These are phyloP conservation scores for Lasioglossum albipes DNA, from an alignment of 1,140 invertebrate species.

Conservation along the genomic window DNA sequence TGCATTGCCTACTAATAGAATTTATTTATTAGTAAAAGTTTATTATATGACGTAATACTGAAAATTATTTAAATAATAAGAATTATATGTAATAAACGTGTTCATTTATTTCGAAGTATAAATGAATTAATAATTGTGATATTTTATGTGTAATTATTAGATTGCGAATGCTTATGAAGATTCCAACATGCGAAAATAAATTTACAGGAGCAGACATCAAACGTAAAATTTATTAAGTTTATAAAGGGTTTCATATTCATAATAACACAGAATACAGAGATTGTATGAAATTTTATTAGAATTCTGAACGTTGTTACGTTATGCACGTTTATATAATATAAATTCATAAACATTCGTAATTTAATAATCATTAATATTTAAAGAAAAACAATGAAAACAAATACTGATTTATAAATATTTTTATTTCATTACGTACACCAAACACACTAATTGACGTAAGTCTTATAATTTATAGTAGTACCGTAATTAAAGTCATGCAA, in stretches of 20 bases:
- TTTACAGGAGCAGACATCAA: no score
- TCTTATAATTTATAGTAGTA: background rate
- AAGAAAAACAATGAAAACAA: background rate
- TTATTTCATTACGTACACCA: conserved; percentile 6
- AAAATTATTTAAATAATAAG: background rate
- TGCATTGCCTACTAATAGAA: conserved; percentile 14
- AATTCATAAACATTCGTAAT: no score
- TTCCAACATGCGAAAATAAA: no score
- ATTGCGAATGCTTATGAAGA: no score
- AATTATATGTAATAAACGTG: background rate
- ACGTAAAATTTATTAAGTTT: no score
- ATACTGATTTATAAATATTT: background rate
- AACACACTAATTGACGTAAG: background rate
- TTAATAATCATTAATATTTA: background rate
- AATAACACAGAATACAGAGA: no score
- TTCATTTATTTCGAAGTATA: background rate
- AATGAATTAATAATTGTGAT: conserved; percentile 9
- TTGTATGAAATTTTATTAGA: no score
- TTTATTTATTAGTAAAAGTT: conserved; percentile 8
- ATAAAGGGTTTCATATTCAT: no score
- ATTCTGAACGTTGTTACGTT: no score
- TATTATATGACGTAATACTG: conserved; percentile 1
- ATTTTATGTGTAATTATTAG: conserved; percentile 5
- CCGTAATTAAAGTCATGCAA: background rate
- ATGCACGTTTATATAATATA: no score